Percentiles rank a stretch among this genome's conserved stretches.
These are phyloP conservation scores for Homarus americanus DNA, from an alignment of 1,140 invertebrate species.

Conservation along the genomic window DNA sequence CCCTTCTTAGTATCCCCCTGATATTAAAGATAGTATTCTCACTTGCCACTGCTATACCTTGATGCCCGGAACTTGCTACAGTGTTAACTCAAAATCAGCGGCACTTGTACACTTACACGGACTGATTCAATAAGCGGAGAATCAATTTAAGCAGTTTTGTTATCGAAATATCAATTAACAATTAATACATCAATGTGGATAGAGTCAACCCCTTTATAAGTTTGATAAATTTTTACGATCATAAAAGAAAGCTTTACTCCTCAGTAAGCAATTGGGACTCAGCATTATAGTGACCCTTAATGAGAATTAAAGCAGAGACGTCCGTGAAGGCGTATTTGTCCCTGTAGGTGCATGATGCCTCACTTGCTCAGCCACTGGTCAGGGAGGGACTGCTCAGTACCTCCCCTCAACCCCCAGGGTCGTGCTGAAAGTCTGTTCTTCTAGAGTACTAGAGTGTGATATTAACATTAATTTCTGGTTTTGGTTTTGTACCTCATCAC, in stretches of 20 bases:
- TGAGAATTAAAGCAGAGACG: constrained; percentile 5
- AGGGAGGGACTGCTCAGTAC: constrained; percentile 49
- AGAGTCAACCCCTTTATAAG: background rate
- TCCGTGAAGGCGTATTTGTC: constrained; percentile 65
- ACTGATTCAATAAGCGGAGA: constrained; percentile 26
- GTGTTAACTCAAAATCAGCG: constrained; percentile 39
- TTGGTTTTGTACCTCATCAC: constrained; percentile 24
- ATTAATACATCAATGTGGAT: background rate
- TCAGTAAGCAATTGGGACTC: background rate
- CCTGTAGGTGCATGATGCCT: constrained; percentile 67
- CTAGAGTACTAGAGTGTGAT: constrained; percentile 51
- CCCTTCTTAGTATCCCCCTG: constrained; percentile 4
- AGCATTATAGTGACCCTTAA: background rate
- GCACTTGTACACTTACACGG: constrained; percentile 62
- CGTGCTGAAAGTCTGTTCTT: constrained; percentile 29
- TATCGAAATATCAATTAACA: background rate
- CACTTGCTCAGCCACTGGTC: constrained; percentile 51
- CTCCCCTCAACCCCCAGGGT: constrained; percentile 36
- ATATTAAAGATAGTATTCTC: constrained; percentile 9
- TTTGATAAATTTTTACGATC: background rate
- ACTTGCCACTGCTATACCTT: constrained; percentile 43
- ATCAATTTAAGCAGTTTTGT: no score
- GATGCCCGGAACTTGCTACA: constrained; percentile 54
- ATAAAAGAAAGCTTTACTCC: background rate
- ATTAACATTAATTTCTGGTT: constrained; percentile 8